Evolutionary conservation across 1,140 invertebrate genomes (phyloP).

Genomic region (Leptinotarsa defecta): DNA sequence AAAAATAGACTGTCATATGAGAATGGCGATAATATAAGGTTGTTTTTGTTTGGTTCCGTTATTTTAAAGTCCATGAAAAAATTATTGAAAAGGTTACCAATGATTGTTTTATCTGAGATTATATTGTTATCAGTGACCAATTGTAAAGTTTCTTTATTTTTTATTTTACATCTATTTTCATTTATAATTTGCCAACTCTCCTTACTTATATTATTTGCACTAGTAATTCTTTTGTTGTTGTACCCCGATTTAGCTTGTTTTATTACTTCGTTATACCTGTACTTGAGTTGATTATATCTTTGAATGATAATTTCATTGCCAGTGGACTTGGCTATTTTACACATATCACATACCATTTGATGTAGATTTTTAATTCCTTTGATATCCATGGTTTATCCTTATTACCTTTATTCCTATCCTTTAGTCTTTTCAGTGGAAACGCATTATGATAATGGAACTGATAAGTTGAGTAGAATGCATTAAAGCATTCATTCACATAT

Average conservation of each 20-base stretch:
- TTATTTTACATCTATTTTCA: constrained; percentile 11
- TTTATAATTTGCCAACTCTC: constrained; percentile 2
- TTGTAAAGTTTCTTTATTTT: background rate
- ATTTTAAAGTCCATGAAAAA: too few species aligned
- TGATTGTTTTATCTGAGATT: background rate
- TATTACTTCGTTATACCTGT: background rate
- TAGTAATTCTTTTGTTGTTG: constrained; percentile 11
- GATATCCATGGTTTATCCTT: background rate
- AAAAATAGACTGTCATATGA: too few species aligned
- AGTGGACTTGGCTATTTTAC: constrained; percentile 7
- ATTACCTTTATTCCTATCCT: too few species aligned
- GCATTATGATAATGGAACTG: too few species aligned
- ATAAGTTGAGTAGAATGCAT: background rate
- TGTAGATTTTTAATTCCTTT: background rate
- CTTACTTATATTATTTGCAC: constrained; percentile 3
- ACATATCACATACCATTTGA: constrained; percentile 17
- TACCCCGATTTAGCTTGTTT: background rate
- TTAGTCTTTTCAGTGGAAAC: too few species aligned
- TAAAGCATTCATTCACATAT: background rate
- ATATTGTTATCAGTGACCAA: background rate
- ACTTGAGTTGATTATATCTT: constrained; percentile 3
- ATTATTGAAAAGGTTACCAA: background rate
- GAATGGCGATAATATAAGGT: too few species aligned
- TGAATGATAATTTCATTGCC: background rate
- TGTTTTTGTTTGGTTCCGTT: too few species aligned